Evolutionary conservation across 2,113 vertebrate species (phyloP).

Genomic region (Chamaetylas fuelleborni): DNA sequence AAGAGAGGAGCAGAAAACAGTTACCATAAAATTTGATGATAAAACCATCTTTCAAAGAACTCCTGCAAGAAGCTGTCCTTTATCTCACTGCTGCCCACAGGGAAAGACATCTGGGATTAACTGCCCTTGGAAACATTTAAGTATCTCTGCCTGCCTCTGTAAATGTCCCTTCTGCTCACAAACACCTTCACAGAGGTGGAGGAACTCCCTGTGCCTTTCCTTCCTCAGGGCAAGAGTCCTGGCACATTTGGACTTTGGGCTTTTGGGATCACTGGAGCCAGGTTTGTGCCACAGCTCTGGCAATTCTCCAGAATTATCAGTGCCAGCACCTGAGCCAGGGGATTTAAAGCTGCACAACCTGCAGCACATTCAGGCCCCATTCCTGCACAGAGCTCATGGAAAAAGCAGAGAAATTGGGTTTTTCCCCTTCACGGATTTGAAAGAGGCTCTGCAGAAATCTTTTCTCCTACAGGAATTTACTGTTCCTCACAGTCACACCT

Average conservation of each 20-base stretch:
- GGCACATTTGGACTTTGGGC: neutral
- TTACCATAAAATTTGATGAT: neutral
- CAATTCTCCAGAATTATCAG: accelerated
- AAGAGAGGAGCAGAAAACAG: neutral
- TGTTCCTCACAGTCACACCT: accelerated
- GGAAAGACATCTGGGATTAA: neutral
- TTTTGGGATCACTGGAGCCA: neutral
- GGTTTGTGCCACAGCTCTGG: neutral
- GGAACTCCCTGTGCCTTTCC: neutral
- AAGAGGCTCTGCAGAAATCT: neutral
- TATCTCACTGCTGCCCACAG: neutral
- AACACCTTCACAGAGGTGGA: accelerated
- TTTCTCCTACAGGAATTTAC: neutral
- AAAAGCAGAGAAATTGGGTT: accelerated
- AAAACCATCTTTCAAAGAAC: neutral
- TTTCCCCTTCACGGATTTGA: accelerated
- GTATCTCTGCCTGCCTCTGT: neutral
- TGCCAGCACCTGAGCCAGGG: accelerated
- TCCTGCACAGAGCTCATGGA: neutral
- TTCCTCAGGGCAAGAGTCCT: neutral
- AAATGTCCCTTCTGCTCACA: neutral
- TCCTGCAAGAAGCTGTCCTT: neutral
- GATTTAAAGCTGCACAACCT: neutral
- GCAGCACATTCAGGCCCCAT: accelerated
- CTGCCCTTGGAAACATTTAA: neutral